These are phyloP conservation scores for Perizoma affinitatum DNA, from an alignment of 2,888 invertebrate species.

Conservation along the genomic window DNA sequence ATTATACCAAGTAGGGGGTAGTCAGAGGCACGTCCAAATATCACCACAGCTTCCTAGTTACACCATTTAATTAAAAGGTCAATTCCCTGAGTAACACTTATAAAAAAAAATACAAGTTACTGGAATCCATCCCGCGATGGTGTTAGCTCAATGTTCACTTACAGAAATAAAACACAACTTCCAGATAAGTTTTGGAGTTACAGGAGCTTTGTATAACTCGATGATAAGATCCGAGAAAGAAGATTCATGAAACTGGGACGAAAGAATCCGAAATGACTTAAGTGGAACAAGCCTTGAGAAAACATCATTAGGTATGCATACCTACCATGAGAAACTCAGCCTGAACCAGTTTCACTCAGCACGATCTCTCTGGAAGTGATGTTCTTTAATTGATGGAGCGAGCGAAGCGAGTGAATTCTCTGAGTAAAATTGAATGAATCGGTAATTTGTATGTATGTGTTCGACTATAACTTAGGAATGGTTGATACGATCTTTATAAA, in stretches of 20 bases:
- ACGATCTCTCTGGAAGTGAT: too few species aligned
- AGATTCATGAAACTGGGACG: constrained; percentile 32
- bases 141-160: constrained; percentile 25
- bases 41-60: too few species aligned
- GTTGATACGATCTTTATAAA: too few species aligned
- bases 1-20: too few species aligned
- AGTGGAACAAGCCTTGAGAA: constrained; percentile 19
- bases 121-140: constrained; percentile 12
- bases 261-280: constrained; percentile 30
- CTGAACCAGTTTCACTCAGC: too few species aligned
- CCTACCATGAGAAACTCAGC: background rate
- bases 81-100: background rate
- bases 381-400: too few species aligned
- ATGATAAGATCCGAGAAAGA: constrained; percentile 37
- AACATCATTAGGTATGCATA: background rate
- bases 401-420: too few species aligned
- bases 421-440: too few species aligned
- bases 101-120: constrained; percentile 11
- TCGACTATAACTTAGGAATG: too few species aligned
- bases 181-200: constrained; percentile 28
- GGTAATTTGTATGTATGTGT: too few species aligned
- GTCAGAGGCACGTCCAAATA: too few species aligned
- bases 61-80: background rate
- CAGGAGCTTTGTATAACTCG: constrained; percentile 37
- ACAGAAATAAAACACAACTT: constrained; percentile 27